phyloP scores from a whole-genome alignment of 1,140 invertebrate species.

The Charaxes varanes region DNA sequence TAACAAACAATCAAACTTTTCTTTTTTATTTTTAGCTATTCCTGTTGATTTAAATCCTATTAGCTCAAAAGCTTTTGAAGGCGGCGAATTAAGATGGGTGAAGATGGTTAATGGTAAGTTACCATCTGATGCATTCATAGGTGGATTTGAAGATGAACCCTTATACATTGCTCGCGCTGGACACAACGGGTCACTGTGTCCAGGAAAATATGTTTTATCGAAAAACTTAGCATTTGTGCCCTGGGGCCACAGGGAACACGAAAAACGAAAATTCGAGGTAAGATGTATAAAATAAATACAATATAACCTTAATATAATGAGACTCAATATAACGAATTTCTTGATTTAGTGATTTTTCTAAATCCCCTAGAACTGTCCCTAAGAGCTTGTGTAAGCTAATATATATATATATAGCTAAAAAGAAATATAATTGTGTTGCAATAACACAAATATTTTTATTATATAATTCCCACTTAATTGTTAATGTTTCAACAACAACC shows the following conservation, averaged over 20 bases:
- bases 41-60: constrained; percentile 1
- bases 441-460: too few relatives aligned
- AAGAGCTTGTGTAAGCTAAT: too few relatives aligned
- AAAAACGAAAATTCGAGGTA: constrained; percentile 81
- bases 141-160: constrained; percentile 79
- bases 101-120: constrained; percentile 52
- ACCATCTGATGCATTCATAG: constrained; percentile 80
- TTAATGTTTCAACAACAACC: too few relatives aligned
- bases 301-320: too few relatives aligned
- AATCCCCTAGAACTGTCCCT: too few relatives aligned
- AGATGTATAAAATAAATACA: constrained; percentile 2
- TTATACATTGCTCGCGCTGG: constrained; percentile 79
- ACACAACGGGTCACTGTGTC: constrained; percentile 77
- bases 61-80: constrained; percentile 15
- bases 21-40: constrained; percentile 1
- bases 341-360: constrained; percentile 2
- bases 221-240: constrained; percentile 81
- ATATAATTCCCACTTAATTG: too few relatives aligned
- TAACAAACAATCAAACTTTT: too few relatives aligned
- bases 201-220: constrained; percentile 82
- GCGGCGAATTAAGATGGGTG: constrained; percentile 31
- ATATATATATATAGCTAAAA: too few relatives aligned
- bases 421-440: too few relatives aligned
- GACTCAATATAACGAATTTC: too few relatives aligned
- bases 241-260: constrained; percentile 83